Base-by-base conservation (phyloP, 1,140 invertebrate species). In the Grapholita molesta region DNA sequence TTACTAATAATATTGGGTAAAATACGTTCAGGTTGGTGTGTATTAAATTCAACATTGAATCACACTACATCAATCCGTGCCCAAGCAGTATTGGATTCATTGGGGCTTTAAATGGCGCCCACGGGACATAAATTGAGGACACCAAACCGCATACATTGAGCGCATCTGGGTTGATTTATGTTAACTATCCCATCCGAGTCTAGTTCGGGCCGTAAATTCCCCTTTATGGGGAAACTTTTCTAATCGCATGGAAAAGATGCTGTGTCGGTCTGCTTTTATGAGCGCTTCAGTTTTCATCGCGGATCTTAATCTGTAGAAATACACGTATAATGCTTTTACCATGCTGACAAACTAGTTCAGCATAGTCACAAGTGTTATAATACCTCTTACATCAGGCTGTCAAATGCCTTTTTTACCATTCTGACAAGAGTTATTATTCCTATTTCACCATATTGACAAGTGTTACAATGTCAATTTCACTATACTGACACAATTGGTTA, bases 241-340 rank as follows among this genome's bases (percentile, higher is more conserved):
- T 48, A 48, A 48, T 48, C 42, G 42, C 42, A 48, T 48, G 42
- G 42, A 48, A 48, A 48, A 48, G 42, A 48, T 48, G 42, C 42
- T 48, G 42, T 48, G 42, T 48, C 42, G 42, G 42, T 48, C 7
- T 18, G 15, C 18, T 21, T 21, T 48, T 48, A 48, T 48, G 42
- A 21, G 42, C 42, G 42, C 9, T 48, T 7, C 15, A 38, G 35
- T 38, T 48, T 48, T 48, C 42, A 48, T 15, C 42, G 15, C 42
- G 42, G n/a, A n/a, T n/a, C n/a, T n/a, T n/a, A n/a, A n/a, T n/a
- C n/a, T n/a, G n/a, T n/a, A n/a, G n/a, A n/a, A n/a, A n/a, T n/a
- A n/a, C n/a, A n/a, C n/a, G n/a, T n/a, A n/a, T n/a, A n/a, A n/a
- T n/a, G n/a, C n/a, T n/a, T n/a, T n/a, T n/a, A n/a, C n/a, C n/a